Evolutionary conservation across 2,797 vertebrate genomes (phyloP).

Genomic region (Antrozous pallidus): DNA sequence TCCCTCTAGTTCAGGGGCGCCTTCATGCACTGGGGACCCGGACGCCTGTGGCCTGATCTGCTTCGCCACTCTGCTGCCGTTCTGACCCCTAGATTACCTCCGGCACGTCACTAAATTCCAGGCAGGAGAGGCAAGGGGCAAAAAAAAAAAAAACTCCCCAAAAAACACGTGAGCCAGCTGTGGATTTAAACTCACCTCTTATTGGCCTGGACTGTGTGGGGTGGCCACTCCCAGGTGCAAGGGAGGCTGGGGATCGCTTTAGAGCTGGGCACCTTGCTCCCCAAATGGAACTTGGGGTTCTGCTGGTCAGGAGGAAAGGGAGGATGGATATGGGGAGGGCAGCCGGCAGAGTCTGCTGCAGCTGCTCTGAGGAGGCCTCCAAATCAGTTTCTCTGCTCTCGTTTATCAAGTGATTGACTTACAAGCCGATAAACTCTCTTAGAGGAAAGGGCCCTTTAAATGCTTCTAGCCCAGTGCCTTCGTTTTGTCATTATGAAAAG

Average conservation of each 20-base stretch:
- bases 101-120: neutral
- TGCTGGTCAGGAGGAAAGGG: neutral
- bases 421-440: constrained; percentile 31
- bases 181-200: neutral
- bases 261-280: neutral
- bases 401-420: neutral
- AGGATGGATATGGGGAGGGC: neutral
- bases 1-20: neutral
- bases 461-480: neutral
- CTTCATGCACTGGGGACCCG: neutral
- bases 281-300: neutral
- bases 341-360: neutral
- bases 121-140: neutral
- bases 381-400: neutral
- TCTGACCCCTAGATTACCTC: neutral
- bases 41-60: neutral
- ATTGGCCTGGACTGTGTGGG: neutral
- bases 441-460: neutral
- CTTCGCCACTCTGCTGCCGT: neutral
- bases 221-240: neutral
- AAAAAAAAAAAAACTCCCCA: too few relatives aligned
- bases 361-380: neutral
- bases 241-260: constrained; percentile 24
- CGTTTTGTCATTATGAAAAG: neutral
- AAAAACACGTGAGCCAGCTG: neutral